These are phyloP conservation scores for Chaetops frenatus DNA, from an alignment of 2,113 vertebrate genomes.

Conservation along the genomic window DNA sequence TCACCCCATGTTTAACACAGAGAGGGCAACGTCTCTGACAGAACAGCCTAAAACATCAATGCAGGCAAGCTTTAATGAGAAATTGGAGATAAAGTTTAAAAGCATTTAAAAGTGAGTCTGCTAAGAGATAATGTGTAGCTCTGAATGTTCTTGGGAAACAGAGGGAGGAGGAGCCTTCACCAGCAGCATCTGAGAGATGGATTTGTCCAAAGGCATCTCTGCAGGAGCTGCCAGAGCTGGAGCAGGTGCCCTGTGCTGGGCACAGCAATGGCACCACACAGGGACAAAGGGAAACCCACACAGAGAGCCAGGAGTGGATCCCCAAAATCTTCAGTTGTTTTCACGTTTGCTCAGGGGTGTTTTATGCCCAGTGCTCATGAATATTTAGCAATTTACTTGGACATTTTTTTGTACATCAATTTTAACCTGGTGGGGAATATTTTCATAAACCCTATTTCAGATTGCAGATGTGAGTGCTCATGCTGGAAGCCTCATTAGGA, in stretches of 20 bases:
- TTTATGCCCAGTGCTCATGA: background rate
- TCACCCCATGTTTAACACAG: background rate
- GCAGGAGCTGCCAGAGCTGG: background rate
- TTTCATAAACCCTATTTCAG: background rate
- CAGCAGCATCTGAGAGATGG: background rate
- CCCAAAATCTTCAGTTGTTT: background rate
- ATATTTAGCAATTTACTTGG: background rate
- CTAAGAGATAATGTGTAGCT: background rate
- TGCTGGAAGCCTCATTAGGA: conserved; percentile 24
- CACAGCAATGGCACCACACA: rapidly evolving
- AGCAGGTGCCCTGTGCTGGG: background rate
- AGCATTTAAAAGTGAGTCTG: background rate
- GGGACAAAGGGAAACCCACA: background rate
- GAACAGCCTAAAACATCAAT: background rate
- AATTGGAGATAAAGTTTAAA: background rate
- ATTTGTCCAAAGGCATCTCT: rapidly evolving
- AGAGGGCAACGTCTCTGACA: background rate
- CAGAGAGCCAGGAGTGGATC: background rate
- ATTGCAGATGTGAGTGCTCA: background rate
- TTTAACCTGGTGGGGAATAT: background rate
- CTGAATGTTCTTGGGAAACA: background rate
- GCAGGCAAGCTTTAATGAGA: background rate
- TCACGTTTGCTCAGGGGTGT: background rate
- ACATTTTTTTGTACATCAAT: background rate
- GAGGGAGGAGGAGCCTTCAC: background rate